phyloP scores from a whole-genome alignment of 2,888 invertebrate genomes.

The Monopis laevigella region DNA sequence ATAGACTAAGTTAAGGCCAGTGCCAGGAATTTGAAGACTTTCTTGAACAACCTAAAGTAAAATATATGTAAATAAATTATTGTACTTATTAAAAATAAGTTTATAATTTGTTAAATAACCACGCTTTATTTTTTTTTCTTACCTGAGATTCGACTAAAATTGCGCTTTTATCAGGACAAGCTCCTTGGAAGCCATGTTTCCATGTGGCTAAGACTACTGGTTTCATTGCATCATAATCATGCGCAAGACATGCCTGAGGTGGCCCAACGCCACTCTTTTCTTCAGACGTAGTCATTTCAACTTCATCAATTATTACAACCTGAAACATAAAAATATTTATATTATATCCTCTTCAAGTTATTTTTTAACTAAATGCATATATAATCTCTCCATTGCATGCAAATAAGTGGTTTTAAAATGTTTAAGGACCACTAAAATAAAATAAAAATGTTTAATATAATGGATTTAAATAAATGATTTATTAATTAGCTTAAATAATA shows the following conservation, averaged over 20 bases:
- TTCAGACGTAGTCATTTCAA: constrained; percentile 84
- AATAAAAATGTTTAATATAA: no score
- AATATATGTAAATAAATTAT: neutral
- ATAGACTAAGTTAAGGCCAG: constrained; percentile 94
- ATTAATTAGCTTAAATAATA: neutral
- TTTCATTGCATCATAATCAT: constrained; percentile 93
- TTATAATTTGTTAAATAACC: neutral
- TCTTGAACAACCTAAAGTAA: constrained; percentile 85
- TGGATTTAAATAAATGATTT: no score
- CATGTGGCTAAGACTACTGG: constrained; percentile 93
- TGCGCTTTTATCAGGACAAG: constrained; percentile 92
- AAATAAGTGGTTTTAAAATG: no score
- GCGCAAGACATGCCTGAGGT: constrained; percentile 84
- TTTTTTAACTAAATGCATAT: neutral
- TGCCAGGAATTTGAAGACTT: constrained; percentile 92
- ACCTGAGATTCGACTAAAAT: constrained; percentile 89
- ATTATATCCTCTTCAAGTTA: neutral
- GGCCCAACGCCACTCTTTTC: constrained; percentile 74
- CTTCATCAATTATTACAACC: constrained; percentile 92
- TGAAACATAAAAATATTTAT: constrained; percentile 29
- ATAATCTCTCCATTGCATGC: neutral
- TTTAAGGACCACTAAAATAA: no score
- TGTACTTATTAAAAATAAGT: neutral
- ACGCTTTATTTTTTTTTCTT: constrained; percentile 12
- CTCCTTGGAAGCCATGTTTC: constrained; percentile 95